Evolutionary conservation across 2,797 vertebrate species (phyloP), one percentile per base, ranked within the genome.

Genomic region (Rhabdomys pumilio): DNA sequence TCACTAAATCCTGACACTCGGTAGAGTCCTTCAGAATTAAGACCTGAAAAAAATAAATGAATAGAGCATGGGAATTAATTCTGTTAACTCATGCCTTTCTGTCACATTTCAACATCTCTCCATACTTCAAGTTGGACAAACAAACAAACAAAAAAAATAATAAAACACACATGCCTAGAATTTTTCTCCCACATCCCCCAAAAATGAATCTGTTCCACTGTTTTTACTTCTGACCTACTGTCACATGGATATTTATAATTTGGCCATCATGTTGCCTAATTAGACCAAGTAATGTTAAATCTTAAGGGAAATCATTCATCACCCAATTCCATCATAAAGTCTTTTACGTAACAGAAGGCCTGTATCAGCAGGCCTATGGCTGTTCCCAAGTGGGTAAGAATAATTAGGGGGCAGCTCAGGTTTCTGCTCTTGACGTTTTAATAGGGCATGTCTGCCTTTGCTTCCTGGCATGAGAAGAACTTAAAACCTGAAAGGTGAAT

Each of bases 1-100:
- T 99, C 99, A 83, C 99, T 99, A 98, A 99, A 99, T 98, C 99
- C 99, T 97, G 99, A 99, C 96, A 99, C 98, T 98, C 99, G 99
- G 98, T 99, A 99, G 1, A 99, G 99, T 98, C 99, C 99, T 98
- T 99, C 99, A 1, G 99, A 99, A 97, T 99, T 99, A 96, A 99
- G 99, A 98, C 99, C 99, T 99, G 97, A 85, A 98, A 94, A 84
- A 98, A 94, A 91, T 3, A 88, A 53, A 96, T 3, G 34, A 53
- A 53, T 1, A 69, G 69, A 17, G 9, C 38, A 69, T 20, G 47
- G 84, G 95, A 79, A 22, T 20, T 34, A 72, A 53, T 69, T 94
- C 38, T 89, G 86, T 53, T 82, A 47, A 94, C 87, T 96, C 76
- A 57, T 1, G 5, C 7, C 41, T 92, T 90, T 90, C 67, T 34